These are phyloP conservation scores for Eulemur rubriventer DNA, from an alignment of 2,797 vertebrate genomes.

Conservation along the genomic window DNA sequence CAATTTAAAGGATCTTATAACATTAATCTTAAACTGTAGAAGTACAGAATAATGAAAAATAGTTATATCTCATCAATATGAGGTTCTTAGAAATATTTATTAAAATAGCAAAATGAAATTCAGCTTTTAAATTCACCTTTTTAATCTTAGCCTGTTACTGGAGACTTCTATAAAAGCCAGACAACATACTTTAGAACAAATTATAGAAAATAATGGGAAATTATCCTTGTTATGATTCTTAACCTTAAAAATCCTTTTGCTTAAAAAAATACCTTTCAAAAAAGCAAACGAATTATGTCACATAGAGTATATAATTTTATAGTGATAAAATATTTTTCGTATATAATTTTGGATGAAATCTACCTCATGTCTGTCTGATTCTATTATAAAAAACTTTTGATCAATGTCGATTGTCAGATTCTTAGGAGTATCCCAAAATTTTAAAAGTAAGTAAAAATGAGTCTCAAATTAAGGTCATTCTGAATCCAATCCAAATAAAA, in stretches of 20 bases:
- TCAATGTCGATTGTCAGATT: not conserved
- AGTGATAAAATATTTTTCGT: not conserved
- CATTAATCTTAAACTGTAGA: not conserved
- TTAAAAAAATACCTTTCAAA: not conserved
- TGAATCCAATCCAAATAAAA: not conserved
- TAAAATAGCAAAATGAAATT: slow-evolving; percentile 14
- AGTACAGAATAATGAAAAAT: not conserved
- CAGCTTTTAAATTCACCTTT: not conserved
- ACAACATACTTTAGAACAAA: not conserved
- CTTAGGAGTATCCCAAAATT: not conserved
- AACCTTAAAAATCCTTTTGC: not conserved
- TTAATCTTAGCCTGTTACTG: not conserved
- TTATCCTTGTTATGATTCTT: not conserved
- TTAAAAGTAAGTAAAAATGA: not conserved
- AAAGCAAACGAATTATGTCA: not conserved
- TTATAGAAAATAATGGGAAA: not conserved
- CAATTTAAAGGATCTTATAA: not conserved
- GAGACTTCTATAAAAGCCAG: not conserved
- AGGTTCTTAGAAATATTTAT: slow-evolving; percentile 27
- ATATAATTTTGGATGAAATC: not conserved
- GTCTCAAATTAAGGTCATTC: not conserved
- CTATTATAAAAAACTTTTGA: slow-evolving; percentile 4
- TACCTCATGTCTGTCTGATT: not conserved
- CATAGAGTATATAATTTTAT: not conserved
- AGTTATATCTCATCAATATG: not conserved